A percentile compares a stretch with the other conserved stretches of the same genome.
phyloP scores from a whole-genome alignment of 2,888 invertebrate species.

The Clistopyga incitator region DNA sequence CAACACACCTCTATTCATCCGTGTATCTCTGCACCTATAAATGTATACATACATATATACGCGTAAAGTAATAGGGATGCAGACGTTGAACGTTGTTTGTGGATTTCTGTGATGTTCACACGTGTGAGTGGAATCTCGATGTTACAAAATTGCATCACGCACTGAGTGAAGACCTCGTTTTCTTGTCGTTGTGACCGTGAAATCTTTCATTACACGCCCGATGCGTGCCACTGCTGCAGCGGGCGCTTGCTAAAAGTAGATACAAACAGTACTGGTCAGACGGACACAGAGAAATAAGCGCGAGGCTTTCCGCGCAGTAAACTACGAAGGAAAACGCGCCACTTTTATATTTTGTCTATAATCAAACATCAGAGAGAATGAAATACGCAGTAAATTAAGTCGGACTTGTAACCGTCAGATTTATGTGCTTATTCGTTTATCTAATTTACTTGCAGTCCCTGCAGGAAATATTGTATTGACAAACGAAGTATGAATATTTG shows the following conservation, averaged over 20 bases:
- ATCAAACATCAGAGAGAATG: too few relatives aligned
- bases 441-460: too few relatives aligned
- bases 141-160: conserved; percentile 33
- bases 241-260: conserved; percentile 58
- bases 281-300: conserved; percentile 16
- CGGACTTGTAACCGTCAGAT: too few relatives aligned
- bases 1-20: conserved; percentile 17
- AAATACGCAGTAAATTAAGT: too few relatives aligned
- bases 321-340: background rate
- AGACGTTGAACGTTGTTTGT: conserved; percentile 24
- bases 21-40: conserved; percentile 2
- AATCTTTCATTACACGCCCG: conserved; percentile 42
- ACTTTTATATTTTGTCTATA: background rate
- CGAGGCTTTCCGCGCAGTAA: background rate
- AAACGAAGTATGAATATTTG: too few relatives aligned
- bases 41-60: conserved; percentile 9
- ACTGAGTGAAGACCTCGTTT: background rate
- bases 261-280: conserved; percentile 39
- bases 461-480: too few relatives aligned
- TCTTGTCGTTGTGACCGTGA: conserved; percentile 52
- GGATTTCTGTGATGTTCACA: background rate
- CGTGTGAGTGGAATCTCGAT: background rate
- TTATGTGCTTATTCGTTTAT: too few relatives aligned
- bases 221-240: conserved; percentile 18
- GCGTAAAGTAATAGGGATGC: background rate